Conservation (phyloP, 2,113 vertebrate genomes). For the Dissostichus mawsoni region DNA sequence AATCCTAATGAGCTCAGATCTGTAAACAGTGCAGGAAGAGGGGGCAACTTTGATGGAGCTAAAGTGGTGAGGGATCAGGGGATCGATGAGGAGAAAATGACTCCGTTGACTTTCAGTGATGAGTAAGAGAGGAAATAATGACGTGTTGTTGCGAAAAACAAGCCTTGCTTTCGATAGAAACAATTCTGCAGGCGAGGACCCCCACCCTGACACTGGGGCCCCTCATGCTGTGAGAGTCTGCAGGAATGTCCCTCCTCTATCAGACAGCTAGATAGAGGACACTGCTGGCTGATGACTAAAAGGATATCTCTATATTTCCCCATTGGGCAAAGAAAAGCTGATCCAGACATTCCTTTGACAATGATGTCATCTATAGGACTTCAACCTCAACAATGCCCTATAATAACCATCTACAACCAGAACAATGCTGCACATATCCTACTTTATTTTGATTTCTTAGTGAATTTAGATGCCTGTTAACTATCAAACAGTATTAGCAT, state of each 20-base stretch:
- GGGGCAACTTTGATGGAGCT: background rate
- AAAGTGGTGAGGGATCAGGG: background rate
- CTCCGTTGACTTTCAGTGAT: background rate
- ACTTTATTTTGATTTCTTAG: background rate
- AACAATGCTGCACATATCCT: background rate
- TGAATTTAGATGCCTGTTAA: background rate
- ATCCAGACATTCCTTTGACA: slow-evolving; percentile 38
- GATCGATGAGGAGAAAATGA: background rate
- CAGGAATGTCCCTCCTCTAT: slow-evolving; percentile 60
- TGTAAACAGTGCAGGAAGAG: slow-evolving; percentile 8
- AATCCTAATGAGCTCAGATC: slow-evolving; percentile 57
- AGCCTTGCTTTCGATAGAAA: slow-evolving; percentile 13
- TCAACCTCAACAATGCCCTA: slow-evolving; percentile 36
- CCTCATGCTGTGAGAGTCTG: slow-evolving; percentile 41
- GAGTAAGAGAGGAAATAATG: background rate
- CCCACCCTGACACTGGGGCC: slow-evolving; percentile 35
- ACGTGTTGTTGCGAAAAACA: slow-evolving; percentile 11
- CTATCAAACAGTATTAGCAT: slow-evolving; percentile 2
- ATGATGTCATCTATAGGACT: slow-evolving; percentile 54
- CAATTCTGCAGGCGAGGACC: slow-evolving; percentile 15
- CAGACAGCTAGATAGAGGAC: slow-evolving; percentile 30
- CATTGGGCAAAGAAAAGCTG: slow-evolving; percentile 45
- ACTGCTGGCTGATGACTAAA: slow-evolving; percentile 32
- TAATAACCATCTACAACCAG: background rate
- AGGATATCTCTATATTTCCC: slow-evolving; percentile 4